phyloP scores from a whole-genome alignment of 64 coral and sea anemone genomes.

The Stichodactyla mertensii region DNA sequence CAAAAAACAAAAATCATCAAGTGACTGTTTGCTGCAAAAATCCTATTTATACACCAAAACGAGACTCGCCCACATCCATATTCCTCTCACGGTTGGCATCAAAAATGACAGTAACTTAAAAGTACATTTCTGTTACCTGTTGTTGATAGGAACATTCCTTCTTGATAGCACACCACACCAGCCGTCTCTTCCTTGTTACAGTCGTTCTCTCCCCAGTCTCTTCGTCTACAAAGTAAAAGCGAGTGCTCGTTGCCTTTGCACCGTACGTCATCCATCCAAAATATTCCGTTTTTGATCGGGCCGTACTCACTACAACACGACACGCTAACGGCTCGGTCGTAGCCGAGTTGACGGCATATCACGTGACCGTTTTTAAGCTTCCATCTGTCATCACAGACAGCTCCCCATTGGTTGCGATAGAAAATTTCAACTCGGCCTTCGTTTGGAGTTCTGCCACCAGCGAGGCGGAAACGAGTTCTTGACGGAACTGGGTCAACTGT shows the following conservation, averaged over 20 bases:
- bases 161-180: conserved; percentile 12
- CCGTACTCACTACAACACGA: conserved; percentile 30
- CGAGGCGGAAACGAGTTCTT: conserved; percentile 28
- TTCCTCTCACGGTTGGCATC: too few relatives aligned
- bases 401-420: conserved; percentile 39
- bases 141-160: not conserved
- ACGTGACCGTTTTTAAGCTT: conserved; percentile 25
- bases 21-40: too few relatives aligned
- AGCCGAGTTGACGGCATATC: conserved; percentile 54
- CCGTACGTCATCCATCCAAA: conserved; percentile 40
- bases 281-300: not conserved
- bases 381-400: conserved; percentile 51
- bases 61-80: too few relatives aligned
- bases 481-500: not conserved
- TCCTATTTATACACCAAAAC: too few relatives aligned
- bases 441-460: conserved; percentile 14
- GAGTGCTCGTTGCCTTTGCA: conserved; percentile 19
- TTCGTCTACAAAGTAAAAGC: conserved; percentile 19
- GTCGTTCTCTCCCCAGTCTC: conserved; percentile 29
- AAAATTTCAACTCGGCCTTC: conserved; percentile 53
- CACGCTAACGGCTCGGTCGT: conserved; percentile 15
- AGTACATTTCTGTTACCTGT: not conserved
- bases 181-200: conserved; percentile 22
- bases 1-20: too few relatives aligned
- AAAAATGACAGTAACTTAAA: not conserved